phyloP scores from a whole-genome alignment of 2,113 vertebrate genomes.

The Tragelaphus strepsiceros region DNA sequence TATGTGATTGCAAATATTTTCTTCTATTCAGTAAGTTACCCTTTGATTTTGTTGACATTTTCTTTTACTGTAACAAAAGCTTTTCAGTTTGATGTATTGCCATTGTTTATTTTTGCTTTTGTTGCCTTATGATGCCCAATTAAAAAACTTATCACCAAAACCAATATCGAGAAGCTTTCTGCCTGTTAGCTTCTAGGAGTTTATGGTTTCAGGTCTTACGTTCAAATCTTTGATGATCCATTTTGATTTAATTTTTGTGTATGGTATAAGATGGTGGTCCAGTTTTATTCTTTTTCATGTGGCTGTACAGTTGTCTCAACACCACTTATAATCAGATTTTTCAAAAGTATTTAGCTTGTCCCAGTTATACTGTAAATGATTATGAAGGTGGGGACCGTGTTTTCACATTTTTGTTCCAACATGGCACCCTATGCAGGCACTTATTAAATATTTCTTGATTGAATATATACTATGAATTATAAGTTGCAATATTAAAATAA shows the following conservation, averaged over 20 bases:
- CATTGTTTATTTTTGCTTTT: neutral
- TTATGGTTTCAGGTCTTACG: neutral
- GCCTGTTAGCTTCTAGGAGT: neutral
- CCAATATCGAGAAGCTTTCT: neutral
- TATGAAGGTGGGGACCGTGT: neutral
- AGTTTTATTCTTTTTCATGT: neutral
- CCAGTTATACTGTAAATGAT: neutral
- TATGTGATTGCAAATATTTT: neutral
- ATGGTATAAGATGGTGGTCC: neutral
- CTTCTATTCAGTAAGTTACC: neutral
- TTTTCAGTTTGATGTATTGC: neutral
- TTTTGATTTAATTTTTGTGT: neutral
- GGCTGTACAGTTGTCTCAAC: neutral
- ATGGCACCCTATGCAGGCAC: neutral
- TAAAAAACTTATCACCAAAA: neutral
- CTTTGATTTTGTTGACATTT: neutral
- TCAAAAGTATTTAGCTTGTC: neutral
- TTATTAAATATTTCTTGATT: constrained; percentile 1
- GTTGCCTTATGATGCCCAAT: neutral
- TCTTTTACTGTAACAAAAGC: neutral
- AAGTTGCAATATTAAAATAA: constrained; percentile 2
- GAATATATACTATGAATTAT: neutral
- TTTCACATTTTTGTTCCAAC: neutral
- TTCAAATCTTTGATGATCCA: neutral
- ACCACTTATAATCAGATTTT: neutral